These are phyloP conservation scores for Takifugu rubripes DNA, from an alignment of 2,797 vertebrate species.

Conservation along the genomic window DNA sequence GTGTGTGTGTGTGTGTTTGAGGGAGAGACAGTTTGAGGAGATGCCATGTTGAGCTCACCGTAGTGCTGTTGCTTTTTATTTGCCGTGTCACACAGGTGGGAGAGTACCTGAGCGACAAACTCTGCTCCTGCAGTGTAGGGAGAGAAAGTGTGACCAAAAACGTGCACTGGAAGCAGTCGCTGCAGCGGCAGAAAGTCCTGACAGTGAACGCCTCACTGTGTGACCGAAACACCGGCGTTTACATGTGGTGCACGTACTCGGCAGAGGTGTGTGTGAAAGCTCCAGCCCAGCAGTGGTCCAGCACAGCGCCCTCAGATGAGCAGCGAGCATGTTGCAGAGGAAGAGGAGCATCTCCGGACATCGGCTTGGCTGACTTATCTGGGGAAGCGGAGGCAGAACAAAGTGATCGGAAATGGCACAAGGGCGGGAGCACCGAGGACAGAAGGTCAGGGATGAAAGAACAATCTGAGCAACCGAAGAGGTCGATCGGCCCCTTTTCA, in stretches of 20 bases:
- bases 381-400: conserved; percentile 12
- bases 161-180: conserved; percentile 7
- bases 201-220: neutral
- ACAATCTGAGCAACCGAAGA: neutral
- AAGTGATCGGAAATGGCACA: neutral
- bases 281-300: conserved; percentile 72
- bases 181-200: neutral
- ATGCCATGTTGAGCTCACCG: conserved; percentile 58
- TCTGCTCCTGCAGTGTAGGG: conserved; percentile 57
- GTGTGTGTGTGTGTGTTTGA: conserved; percentile 15
- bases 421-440: neutral
- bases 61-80: conserved; percentile 60
- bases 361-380: conserved; percentile 80
- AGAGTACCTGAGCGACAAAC: conserved; percentile 64
- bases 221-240: neutral
- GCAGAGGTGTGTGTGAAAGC: conserved; percentile 51
- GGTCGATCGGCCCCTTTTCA: neutral
- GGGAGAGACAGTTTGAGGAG: conserved; percentile 1
- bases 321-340: conserved; percentile 84
- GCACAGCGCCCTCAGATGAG: conserved; percentile 76
- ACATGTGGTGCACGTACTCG: conserved; percentile 58
- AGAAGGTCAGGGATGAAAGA: neutral
- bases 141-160: conserved; percentile 36
- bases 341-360: conserved; percentile 85
- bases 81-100: conserved; percentile 67